A percentile compares a stretch with the other conserved stretches of the same genome.
Evolutionary conservation across 2,797 vertebrate species (phyloP).

Genomic region (Sebastes jordani): DNA sequence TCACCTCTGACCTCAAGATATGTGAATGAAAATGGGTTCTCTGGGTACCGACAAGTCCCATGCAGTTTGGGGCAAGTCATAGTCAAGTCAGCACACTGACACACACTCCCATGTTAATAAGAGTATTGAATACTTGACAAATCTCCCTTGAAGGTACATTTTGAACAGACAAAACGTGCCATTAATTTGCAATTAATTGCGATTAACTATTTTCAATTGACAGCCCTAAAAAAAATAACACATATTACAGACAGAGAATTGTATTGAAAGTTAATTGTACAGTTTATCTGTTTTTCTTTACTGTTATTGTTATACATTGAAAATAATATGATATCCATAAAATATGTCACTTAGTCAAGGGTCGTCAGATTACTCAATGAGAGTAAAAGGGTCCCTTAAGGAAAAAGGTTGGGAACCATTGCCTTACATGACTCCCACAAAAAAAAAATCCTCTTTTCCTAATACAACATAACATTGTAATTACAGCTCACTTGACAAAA

Average conservation of each 20-base stretch:
- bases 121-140: too few species aligned
- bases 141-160: too few species aligned
- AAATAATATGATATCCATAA: not conserved
- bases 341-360: not conserved
- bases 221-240: too few species aligned
- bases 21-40: too few species aligned
- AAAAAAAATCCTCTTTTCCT: not conserved
- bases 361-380: not conserved
- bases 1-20: too few species aligned
- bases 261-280: not conserved
- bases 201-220: too few species aligned
- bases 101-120: too few species aligned
- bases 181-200: too few species aligned
- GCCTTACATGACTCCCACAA: not conserved
- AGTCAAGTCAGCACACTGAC: too few species aligned
- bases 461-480: conserved; percentile 20
- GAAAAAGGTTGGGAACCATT: not conserved
- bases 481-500: conserved; percentile 44
- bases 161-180: too few species aligned
- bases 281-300: not conserved
- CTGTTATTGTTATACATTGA: not conserved
- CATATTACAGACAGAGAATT: too few species aligned
- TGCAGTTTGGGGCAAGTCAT: too few species aligned
- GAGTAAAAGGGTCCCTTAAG: not conserved
- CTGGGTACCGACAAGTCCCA: rapidly evolving